phyloP scores from a whole-genome alignment of 1,140 invertebrate genomes.

The Aphis gossypii region DNA sequence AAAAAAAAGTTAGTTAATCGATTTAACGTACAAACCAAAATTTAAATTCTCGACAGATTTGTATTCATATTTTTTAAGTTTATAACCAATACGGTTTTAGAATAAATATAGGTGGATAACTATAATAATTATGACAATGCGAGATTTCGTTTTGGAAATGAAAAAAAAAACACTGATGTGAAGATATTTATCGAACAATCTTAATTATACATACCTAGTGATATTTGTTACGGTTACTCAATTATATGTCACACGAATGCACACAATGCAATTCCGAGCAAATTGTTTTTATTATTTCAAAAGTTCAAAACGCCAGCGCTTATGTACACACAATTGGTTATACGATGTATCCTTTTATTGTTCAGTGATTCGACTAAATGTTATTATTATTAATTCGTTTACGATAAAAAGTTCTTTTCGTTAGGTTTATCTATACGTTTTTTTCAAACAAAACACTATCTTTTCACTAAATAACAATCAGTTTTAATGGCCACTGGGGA shows the following conservation, averaged over 20 bases:
- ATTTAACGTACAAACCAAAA: too few relatives aligned
- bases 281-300: background rate
- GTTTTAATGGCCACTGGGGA: background rate
- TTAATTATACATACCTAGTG: background rate
- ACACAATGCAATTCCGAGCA: background rate
- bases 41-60: background rate
- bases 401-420: background rate
- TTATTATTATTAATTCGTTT: background rate
- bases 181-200: background rate
- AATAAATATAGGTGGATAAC: background rate
- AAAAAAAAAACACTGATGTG: background rate
- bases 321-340: background rate
- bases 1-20: too few relatives aligned
- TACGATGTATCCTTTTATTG: background rate
- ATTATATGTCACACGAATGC: background rate
- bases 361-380: background rate
- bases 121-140: background rate
- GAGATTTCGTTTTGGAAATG: background rate
- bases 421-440: background rate
- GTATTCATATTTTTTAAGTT: background rate
- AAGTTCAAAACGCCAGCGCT: background rate
- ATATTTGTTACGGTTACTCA: background rate
- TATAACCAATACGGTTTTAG: background rate
- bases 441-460: background rate
- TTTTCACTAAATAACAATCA: background rate